Percentiles rank a stretch among this genome's conserved stretches.
These are phyloP conservation scores for Crambe crambe DNA, from an alignment of 37 sponge, comb jelly and placozoan species.

Conservation along the genomic window DNA sequence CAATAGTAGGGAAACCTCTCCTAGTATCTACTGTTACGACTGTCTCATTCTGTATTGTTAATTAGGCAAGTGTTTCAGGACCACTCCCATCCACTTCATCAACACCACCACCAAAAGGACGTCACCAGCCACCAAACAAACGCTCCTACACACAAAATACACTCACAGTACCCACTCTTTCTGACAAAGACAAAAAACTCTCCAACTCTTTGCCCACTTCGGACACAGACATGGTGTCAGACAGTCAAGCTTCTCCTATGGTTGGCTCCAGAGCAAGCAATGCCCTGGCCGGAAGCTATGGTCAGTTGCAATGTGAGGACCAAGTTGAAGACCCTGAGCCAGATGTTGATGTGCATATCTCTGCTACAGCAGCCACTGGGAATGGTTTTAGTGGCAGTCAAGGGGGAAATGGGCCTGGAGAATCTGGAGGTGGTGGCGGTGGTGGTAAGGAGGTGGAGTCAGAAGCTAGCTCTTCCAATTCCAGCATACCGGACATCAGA, in stretches of 20 bases:
- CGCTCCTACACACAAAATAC: no score
- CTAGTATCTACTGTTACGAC: not conserved
- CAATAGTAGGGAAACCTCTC: not conserved
- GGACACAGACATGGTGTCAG: not conserved
- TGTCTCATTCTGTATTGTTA: not conserved
- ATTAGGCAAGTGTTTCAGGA: no score
- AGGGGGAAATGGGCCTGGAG: no score
- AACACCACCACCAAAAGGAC: not conserved
- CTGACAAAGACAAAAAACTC: not conserved
- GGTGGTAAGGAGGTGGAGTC: no score
- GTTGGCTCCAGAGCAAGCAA: not conserved
- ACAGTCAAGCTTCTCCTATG: not conserved
- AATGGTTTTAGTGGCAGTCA: no score
- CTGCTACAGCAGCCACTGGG: not conserved
- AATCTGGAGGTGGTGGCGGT: no score
- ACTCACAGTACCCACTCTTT: not conserved
- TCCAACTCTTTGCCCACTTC: not conserved
- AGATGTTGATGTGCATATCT: slow-evolving; percentile 1
- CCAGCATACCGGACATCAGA: no score
- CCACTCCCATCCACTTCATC: not conserved
- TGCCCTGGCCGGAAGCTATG: no score
- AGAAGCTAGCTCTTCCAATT: no score
- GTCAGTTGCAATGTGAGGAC: not conserved
- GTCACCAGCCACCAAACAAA: not conserved
- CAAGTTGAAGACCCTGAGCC: slow-evolving; percentile 4